Evolutionary conservation across 2,888 invertebrate species (phyloP), one percentile per base, ranked within the genome.

Genomic region (Microplitis deprimator): DNA sequence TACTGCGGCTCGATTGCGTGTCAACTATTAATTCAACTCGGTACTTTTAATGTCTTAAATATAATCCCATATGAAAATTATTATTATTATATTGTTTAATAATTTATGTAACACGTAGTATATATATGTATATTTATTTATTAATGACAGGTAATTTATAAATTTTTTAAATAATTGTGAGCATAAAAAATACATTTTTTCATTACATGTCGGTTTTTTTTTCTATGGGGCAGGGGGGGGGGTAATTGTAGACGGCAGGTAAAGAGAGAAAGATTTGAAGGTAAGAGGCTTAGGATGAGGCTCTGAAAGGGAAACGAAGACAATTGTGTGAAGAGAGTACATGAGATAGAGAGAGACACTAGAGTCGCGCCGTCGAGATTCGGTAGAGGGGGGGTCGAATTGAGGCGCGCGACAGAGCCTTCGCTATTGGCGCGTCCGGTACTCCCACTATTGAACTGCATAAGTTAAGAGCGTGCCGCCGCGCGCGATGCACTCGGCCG

Each of bases 351-450:
- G 69, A 16, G 39, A 74, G 69, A 77, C 40, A 62, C 2, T 39
- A 76, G 29, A 74, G 73, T 69, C 73, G 61, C 72, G 68, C 77
- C 78, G 83, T 87, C 85, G 87, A 88, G 83, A 78, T 29, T 82
- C 59, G 64, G 82, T 77, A 79, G 80, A 82, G 84, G 83, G 84
- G 88, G 87, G 85, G 86, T 89, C 84, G 68, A n/a, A 68, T 40
- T 82, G 85, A 85, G 89, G 89, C 87, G 90, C 87, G 86, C 87
- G 90, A 87, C 89, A 83, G 82, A 80, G 80, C 81, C 68, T 73
- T 75, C 50, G 67, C 76, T 74, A 87, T 88, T 89, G 89, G 89
- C n/a, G 74, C 76, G 79, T 81, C 76, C 40, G 40, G 60, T 83
- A 84, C 85, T 81, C 86, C 80, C 71, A n/a, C 50, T 41, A 7